Evolutionary conservation across 1,140 invertebrate genomes (phyloP).

Genomic region (Muscidifurax raptorellus): DNA sequence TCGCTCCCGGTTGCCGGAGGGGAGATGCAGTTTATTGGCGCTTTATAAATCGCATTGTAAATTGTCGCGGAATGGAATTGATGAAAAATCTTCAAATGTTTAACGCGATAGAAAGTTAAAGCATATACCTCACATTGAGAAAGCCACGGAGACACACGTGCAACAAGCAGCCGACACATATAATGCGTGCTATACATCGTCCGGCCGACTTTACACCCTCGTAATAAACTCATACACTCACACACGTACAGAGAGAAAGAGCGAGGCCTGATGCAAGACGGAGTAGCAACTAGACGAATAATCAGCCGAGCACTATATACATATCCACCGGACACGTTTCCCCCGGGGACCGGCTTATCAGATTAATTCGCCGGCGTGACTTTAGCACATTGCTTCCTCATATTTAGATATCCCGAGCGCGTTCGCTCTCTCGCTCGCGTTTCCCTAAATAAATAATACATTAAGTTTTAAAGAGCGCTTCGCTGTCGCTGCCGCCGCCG

Average conservation of each 20-base stretch:
- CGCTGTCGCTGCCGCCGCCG: background rate
- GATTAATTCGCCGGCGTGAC: conserved; percentile 40
- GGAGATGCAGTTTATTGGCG: background rate
- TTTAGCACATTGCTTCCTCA: conserved; percentile 43
- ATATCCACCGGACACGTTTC: conserved; percentile 30
- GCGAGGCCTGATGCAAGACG: background rate
- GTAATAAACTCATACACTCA: background rate
- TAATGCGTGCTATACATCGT: background rate
- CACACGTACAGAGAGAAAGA: background rate
- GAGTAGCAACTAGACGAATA: background rate
- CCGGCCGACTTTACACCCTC: conserved; percentile 9
- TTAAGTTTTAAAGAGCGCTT: conserved; percentile 33
- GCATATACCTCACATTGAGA: background rate
- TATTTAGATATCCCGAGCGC: conserved; percentile 25
- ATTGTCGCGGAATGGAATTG: background rate
- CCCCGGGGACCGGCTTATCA: conserved; percentile 15
- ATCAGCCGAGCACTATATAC: conserved; percentile 12
- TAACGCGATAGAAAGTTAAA: background rate
- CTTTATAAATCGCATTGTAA: background rate
- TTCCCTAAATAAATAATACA: conserved; percentile 44
- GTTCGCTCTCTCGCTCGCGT: background rate
- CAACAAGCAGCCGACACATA: background rate
- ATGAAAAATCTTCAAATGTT: too few relatives aligned
- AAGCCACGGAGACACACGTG: background rate
- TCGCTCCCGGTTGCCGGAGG: background rate